phyloP scores from a whole-genome alignment of 2,113 vertebrate species.

The Heterocephalus glaber region DNA sequence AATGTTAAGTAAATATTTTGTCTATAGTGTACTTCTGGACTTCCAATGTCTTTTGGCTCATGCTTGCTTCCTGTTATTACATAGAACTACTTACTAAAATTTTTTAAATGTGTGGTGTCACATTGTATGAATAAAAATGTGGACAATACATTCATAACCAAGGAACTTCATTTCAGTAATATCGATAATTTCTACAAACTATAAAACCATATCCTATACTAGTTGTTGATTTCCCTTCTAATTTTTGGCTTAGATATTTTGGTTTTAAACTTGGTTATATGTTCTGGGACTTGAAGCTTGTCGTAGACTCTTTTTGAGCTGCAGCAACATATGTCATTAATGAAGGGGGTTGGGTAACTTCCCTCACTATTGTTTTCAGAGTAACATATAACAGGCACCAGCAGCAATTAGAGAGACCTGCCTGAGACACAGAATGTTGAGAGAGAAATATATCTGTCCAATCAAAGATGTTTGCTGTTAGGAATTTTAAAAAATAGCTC shows the following conservation, averaged over 20 bases:
- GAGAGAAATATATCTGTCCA: conserved; percentile 67
- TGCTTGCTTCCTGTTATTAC: neutral
- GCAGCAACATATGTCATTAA: conserved; percentile 76
- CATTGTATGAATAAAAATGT: conserved; percentile 14
- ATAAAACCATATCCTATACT: conserved; percentile 23
- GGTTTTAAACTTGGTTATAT: conserved; percentile 67
- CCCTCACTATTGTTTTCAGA: conserved; percentile 62
- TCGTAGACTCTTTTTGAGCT: conserved; percentile 19
- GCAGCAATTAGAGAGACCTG: conserved; percentile 68
- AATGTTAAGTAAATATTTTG: neutral
- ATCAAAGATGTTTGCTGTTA: conserved; percentile 41
- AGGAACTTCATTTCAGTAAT: conserved; percentile 51
- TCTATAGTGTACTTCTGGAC: neutral
- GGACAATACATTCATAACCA: neutral
- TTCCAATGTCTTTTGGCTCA: neutral
- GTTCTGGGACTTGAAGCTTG: conserved; percentile 75
- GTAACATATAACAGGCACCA: conserved; percentile 52
- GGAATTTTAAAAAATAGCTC: conserved; percentile 22
- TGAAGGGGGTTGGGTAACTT: conserved; percentile 61
- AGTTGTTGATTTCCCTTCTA: conserved; percentile 35
- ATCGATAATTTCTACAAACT: conserved; percentile 19
- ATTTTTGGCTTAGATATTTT: conserved; percentile 68
- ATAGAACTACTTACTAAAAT: conserved; percentile 29
- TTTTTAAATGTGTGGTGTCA: neutral
- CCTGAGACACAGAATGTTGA: conserved; percentile 50